phyloP scores from a whole-genome alignment of 2,113 vertebrate species.

The Poecilia latipinna region DNA sequence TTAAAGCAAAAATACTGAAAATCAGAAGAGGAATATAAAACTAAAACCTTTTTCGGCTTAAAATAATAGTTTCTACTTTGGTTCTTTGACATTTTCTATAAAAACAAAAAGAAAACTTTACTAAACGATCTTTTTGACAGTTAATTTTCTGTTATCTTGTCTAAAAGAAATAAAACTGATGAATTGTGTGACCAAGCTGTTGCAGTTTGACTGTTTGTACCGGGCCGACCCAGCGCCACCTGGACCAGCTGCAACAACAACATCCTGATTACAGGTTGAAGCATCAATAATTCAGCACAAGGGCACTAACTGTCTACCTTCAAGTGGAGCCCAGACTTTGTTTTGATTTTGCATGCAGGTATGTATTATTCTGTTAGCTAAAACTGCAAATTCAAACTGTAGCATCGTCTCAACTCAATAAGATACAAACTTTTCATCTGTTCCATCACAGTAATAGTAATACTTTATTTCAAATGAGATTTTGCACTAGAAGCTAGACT shows the following conservation, averaged over 20 bases:
- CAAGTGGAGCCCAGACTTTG: not conserved
- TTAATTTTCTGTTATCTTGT: too few relatives aligned
- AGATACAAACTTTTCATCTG: not conserved
- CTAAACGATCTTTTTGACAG: too few relatives aligned
- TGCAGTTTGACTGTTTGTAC: slow-evolving; percentile 2
- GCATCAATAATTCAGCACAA: slow-evolving; percentile 55
- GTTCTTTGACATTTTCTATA: too few relatives aligned
- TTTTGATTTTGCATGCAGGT: not conserved
- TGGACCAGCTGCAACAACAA: slow-evolving; percentile 34
- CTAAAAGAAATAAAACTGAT: not conserved
- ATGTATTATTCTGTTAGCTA: not conserved
- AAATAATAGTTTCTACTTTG: too few relatives aligned
- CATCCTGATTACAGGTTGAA: slow-evolving; percentile 45
- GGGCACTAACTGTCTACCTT: not conserved
- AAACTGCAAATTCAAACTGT: not conserved
- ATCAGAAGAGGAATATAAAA: not conserved
- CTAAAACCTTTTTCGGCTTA: not conserved
- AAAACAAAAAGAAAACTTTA: too few relatives aligned
- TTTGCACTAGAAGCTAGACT: too few relatives aligned
- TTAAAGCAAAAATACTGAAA: not conserved
- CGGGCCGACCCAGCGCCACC: slow-evolving; percentile 22
- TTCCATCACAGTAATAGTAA: not conserved
- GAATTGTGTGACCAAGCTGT: not conserved
- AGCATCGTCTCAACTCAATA: not conserved
- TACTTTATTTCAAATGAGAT: not conserved